phyloP scores from a whole-genome alignment of 2,888 invertebrate species.

The Drosophila recens region DNA sequence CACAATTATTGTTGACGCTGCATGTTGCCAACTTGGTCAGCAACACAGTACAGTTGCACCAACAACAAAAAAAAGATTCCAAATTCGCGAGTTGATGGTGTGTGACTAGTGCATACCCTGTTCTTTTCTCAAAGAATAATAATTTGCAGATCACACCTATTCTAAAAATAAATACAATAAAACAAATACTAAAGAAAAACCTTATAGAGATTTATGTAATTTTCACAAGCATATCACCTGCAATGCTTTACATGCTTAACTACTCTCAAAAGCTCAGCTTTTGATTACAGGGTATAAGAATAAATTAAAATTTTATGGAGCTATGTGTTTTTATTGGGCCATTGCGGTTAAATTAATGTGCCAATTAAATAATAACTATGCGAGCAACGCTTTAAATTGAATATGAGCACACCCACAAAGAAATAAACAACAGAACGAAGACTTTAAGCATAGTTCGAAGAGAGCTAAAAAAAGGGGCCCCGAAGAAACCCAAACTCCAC shows the following conservation, averaged over 20 bases:
- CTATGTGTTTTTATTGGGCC: constrained; percentile 35
- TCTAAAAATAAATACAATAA: too few species aligned
- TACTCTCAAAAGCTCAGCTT: not conserved
- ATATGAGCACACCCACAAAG: not conserved
- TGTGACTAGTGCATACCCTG: not conserved
- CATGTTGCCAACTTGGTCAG: constrained; percentile 33
- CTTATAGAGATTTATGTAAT: not conserved
- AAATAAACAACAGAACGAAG: not conserved
- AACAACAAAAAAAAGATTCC: not conserved
- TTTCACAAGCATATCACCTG: not conserved
- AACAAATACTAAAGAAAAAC: not conserved
- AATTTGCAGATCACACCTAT: not conserved
- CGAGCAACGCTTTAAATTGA: constrained; percentile 23
- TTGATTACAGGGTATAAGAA: constrained; percentile 19
- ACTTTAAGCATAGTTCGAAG: not conserved
- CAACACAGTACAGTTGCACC: constrained; percentile 1
- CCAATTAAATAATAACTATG: constrained; percentile 58
- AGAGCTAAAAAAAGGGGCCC: too few species aligned
- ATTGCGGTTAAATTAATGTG: constrained; percentile 55
- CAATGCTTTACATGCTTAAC: not conserved
- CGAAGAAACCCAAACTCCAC: too few species aligned
- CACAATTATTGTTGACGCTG: constrained; percentile 50
- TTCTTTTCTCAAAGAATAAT: not conserved
- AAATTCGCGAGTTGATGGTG: not conserved
- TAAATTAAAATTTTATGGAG: constrained; percentile 51